Percentiles rank a stretch among this genome's conserved stretches.
phyloP scores from a whole-genome alignment of 2,797 vertebrate species.

The Takifugu rubripes region DNA sequence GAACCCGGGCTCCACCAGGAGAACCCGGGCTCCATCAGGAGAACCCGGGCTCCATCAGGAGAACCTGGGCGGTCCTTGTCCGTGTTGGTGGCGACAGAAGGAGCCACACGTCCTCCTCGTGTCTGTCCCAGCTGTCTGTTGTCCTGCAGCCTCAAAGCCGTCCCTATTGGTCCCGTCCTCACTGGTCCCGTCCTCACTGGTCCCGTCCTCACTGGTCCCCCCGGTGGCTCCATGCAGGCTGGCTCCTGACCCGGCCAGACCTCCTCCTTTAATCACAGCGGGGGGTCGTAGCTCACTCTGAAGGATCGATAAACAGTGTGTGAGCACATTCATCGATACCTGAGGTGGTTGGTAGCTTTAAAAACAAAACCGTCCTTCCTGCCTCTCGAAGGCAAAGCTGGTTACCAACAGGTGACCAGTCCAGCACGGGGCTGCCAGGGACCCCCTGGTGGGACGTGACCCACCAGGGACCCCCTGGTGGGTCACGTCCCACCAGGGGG shows the following conservation, averaged over 20 bases:
- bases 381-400: too few species aligned
- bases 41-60: slow-evolving; percentile 14
- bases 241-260: slow-evolving; percentile 19
- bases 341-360: not conserved
- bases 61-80: slow-evolving; percentile 28
- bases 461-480: too few species aligned
- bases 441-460: too few species aligned
- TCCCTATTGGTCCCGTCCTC: too few species aligned
- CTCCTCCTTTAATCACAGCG: slow-evolving; percentile 9
- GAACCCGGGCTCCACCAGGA: too few species aligned
- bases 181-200: too few species aligned
- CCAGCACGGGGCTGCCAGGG: too few species aligned
- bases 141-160: slow-evolving; percentile 10
- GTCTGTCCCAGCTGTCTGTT: slow-evolving; percentile 16
- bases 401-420: too few species aligned
- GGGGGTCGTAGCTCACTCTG: slow-evolving; percentile 20
- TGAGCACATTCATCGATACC: slow-evolving; percentile 26
- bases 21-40: too few species aligned
- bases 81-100: slow-evolving; percentile 31
- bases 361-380: not conserved
- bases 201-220: too few species aligned
- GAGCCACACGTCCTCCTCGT: slow-evolving; percentile 6
- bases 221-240: too few species aligned
- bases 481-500: too few species aligned
- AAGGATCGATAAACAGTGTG: slow-evolving; percentile 40